These are phyloP conservation scores for Chironomus striatipennis DNA, from an alignment of 1,140 invertebrate species.

Conservation along the genomic window DNA sequence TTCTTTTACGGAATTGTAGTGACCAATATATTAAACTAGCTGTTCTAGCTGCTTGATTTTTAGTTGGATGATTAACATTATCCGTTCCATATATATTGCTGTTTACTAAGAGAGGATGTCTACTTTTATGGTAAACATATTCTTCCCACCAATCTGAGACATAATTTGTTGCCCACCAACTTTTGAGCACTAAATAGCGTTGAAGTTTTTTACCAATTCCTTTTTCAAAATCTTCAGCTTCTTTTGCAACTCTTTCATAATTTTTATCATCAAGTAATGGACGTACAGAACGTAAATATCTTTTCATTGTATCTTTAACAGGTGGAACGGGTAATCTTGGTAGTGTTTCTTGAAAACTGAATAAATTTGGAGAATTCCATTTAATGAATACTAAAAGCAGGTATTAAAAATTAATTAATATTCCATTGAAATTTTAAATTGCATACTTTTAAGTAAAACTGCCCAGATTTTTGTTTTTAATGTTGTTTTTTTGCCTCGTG, in stretches of 20 bases:
- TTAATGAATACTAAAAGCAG: slow-evolving; percentile 51
- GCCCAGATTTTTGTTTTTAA: slow-evolving; percentile 76
- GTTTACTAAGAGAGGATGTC: slow-evolving; percentile 93
- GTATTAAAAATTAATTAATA: background rate
- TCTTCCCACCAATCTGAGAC: slow-evolving; percentile 99
- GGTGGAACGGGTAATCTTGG: slow-evolving; percentile 85
- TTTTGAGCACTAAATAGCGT: slow-evolving; percentile 88
- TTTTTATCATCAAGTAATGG: slow-evolving; percentile 81
- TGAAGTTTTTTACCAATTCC: slow-evolving; percentile 89
- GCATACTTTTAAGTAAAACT: slow-evolving; percentile 53
- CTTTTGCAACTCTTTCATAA: slow-evolving; percentile 71
- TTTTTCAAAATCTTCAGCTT: slow-evolving; percentile 83
- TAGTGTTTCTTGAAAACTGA: slow-evolving; percentile 94
- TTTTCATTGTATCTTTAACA: slow-evolving; percentile 76
- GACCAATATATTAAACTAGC: slow-evolving; percentile 77
- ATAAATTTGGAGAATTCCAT: slow-evolving; percentile 82
- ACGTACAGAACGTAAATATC: slow-evolving; percentile 83
- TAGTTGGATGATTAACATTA: slow-evolving; percentile 74
- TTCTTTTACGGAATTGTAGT: slow-evolving; percentile 74
- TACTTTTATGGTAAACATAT: slow-evolving; percentile 91
- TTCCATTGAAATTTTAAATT: no score
- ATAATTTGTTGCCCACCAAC: slow-evolving; percentile 89
- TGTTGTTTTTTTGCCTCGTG: slow-evolving; percentile 59
- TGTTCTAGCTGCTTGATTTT: slow-evolving; percentile 82
- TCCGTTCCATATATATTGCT: slow-evolving; percentile 98